Base-by-base conservation (phyloP, 2,113 vertebrate genomes). In the Saguinus imperator region DNA sequence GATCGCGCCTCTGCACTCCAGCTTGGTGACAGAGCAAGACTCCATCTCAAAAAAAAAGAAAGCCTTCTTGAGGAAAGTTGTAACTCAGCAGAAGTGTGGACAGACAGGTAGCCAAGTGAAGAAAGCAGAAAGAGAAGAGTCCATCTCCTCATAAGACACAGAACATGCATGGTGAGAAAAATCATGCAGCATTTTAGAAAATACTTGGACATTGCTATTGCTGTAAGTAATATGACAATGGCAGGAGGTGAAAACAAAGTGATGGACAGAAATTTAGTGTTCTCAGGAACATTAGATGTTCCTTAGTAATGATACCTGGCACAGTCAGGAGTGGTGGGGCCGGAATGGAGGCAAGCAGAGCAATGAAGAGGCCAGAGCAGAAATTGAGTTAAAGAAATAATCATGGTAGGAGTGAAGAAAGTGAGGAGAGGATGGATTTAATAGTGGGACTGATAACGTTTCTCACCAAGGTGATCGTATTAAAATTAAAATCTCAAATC, bases 121-220 rank as follows among this genome's bases (percentile, higher is more conserved):
- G 58, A 32, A 29, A 50, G 6, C 21, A 3, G 1, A 72, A 10
- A 12, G 25, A n/a, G 20, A 79, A 1, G 16, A 48, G 11, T 27
- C 21, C 14, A 11, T 40, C 3, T 16, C 9, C 3, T 29, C 0
- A 1, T 7, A 21, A 52, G 35, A 21, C 37, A 43, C 0, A 10
- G 12, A 84, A 1, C 21, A 50, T 25, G 8, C 21, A 29, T 68
- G 12, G 29, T 27, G n/a, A 58, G 48, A 13, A 55, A 27, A 72
- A 16, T 18, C 23, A 8, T 6, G 10, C 2, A 61, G 58, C 11
- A 0, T 64, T 76, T 76, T 40, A 76, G n/a, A 14, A 85, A 57
- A 52, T 16, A 35, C 23, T 20, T 57, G 29, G 13, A 0, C 3
- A 3, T 40, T 37, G 13, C 29, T 27, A 0, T 23, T 80, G 48